A percentile compares a stretch with the other conserved stretches of the same genome.
phyloP scores from a whole-genome alignment of 2,888 invertebrate genomes.

The Thereva nobilitata region DNA sequence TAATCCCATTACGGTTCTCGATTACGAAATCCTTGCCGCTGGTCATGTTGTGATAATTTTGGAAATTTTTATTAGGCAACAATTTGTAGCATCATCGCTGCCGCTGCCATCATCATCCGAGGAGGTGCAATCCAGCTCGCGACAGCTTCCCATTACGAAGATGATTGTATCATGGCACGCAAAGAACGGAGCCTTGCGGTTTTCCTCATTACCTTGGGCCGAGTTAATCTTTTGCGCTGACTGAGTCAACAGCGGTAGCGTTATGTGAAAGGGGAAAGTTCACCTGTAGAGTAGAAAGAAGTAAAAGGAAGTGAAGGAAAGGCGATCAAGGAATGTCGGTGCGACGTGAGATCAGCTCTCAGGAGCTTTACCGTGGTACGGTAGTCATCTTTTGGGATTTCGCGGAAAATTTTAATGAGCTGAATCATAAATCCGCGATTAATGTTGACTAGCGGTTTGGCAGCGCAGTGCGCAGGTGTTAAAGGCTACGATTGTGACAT shows the following conservation, averaged over 20 bases:
- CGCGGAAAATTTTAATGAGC: slow-evolving; percentile 33
- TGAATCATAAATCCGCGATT: slow-evolving; percentile 29
- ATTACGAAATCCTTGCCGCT: slow-evolving; percentile 4
- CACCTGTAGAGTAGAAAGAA: slow-evolving; percentile 4
- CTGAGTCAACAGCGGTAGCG: slow-evolving; percentile 28
- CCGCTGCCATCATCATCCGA: too few relatives aligned
- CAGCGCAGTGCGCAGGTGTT: slow-evolving; percentile 1
- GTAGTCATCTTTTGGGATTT: slow-evolving; percentile 28
- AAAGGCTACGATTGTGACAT: too few relatives aligned
- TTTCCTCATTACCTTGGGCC: slow-evolving; percentile 20
- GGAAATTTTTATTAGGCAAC: slow-evolving; percentile 10
- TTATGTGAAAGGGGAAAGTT: slow-evolving; percentile 34
- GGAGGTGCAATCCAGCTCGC: not conserved
- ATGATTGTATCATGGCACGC: slow-evolving; percentile 25
- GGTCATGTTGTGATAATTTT: slow-evolving; percentile 3
- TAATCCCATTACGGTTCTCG: slow-evolving; percentile 9
- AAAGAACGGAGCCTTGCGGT: slow-evolving; percentile 19
- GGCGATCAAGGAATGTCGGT: slow-evolving; percentile 26
- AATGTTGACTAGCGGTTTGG: slow-evolving; percentile 15
- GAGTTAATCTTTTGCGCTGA: slow-evolving; percentile 14
- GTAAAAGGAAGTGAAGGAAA: slow-evolving; percentile 1
- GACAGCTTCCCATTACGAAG: slow-evolving; percentile 9
- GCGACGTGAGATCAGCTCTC: slow-evolving; percentile 16
- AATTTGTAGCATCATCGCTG: slow-evolving; percentile 6
- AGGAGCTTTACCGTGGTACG: slow-evolving; percentile 11